Conservation (phyloP, 2,113 vertebrate species). For the Cryptomyrus ogoouensis region DNA sequence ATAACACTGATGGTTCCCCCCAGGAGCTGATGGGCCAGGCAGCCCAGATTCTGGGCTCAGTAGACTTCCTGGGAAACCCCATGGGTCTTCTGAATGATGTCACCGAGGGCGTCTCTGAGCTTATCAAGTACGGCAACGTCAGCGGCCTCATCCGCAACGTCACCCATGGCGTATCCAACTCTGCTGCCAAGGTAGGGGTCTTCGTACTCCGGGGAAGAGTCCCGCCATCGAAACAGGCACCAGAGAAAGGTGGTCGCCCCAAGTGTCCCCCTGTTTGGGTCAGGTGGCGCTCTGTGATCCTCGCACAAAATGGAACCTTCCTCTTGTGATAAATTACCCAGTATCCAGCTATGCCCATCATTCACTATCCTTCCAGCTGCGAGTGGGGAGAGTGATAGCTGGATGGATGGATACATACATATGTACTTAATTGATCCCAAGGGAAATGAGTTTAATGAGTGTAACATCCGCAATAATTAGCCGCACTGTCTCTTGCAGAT, state of each 20-base stretch:
- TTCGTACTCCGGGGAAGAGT: not conserved
- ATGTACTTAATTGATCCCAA: not conserved
- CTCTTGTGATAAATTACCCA: not conserved
- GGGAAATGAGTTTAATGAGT: not conserved
- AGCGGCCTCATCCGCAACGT: slow-evolving; percentile 91
- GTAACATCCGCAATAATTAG: not conserved
- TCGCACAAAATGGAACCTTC: not conserved
- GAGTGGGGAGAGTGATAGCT: not conserved
- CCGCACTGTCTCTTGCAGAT: not conserved
- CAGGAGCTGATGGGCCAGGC: slow-evolving; percentile 95
- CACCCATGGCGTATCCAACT: slow-evolving; percentile 95
- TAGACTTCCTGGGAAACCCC: slow-evolving; percentile 96
- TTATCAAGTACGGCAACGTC: slow-evolving; percentile 92
- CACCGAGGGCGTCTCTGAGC: slow-evolving; percentile 83
- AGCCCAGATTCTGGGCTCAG: slow-evolving; percentile 88
- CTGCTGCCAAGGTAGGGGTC: slow-evolving; percentile 83
- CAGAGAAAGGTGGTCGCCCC: not conserved
- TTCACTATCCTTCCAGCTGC: not conserved
- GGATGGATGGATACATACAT: not conserved
- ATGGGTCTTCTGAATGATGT: slow-evolving; percentile 94
- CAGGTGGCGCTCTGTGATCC: not conserved
- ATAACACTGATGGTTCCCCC: not conserved
- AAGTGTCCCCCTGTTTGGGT: not conserved
- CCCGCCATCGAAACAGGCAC: not conserved
- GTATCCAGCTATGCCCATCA: too few relatives aligned